Conservation (phyloP, 1,140 invertebrate genomes). For the Sminthurinus signatus region DNA sequence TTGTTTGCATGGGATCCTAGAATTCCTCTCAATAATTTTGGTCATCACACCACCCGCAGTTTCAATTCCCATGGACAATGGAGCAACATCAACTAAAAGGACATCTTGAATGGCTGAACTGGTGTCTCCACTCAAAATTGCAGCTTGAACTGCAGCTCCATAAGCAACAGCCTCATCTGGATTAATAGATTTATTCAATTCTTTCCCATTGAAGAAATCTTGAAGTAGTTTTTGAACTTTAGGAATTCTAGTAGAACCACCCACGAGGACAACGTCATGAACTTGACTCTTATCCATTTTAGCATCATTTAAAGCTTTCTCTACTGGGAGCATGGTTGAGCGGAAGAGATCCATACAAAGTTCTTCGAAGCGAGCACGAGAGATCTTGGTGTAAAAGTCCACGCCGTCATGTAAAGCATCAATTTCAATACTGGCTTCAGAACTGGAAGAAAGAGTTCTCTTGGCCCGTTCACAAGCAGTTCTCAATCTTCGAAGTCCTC, state of each 20-base stretch:
- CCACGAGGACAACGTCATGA: conserved; percentile 60
- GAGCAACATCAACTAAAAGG: conserved; percentile 52
- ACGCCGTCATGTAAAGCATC: conserved; percentile 92
- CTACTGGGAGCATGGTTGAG: conserved; percentile 61
- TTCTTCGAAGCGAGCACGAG: conserved; percentile 90
- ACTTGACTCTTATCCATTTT: conserved; percentile 56
- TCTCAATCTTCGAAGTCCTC: conserved; percentile 80
- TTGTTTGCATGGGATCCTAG: conserved; percentile 52
- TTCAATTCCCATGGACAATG: conserved; percentile 54
- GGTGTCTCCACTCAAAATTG: conserved; percentile 49
- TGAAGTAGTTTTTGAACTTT: conserved; percentile 59
- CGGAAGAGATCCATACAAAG: conserved; percentile 79
- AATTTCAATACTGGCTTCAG: conserved; percentile 89
- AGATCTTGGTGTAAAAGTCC: conserved; percentile 90
- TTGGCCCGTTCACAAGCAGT: conserved; percentile 95
- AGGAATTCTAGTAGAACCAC: conserved; percentile 60
- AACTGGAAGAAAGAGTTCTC: conserved; percentile 87
- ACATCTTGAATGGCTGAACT: conserved; percentile 51
- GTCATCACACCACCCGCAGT: conserved; percentile 55
- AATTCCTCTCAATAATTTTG: conserved; percentile 56
- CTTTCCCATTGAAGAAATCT: conserved; percentile 61
- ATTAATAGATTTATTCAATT: conserved; percentile 66
- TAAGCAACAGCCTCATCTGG: conserved; percentile 82
- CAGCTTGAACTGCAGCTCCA: conserved; percentile 60
- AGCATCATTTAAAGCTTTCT: conserved; percentile 59